A percentile compares a stretch with the other conserved stretches of the same genome.
Conservation (phyloP, 1,140 invertebrate genomes). For the Scaptomyza hsui region DNA sequence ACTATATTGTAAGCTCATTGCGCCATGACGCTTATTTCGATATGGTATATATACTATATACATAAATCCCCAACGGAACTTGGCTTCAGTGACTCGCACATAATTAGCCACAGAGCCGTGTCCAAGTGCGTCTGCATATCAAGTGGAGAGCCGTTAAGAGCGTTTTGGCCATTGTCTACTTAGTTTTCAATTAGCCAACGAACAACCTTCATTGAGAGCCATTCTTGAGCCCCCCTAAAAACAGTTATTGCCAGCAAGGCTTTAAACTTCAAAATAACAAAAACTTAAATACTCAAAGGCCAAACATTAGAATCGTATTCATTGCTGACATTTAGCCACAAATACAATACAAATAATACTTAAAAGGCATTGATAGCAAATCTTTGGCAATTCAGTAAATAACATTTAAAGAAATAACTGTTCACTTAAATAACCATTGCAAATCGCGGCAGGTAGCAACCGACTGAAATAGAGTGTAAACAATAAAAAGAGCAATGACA, state of each 20-base stretch:
- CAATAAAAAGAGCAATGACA: constrained; percentile 16
- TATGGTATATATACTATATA: constrained; percentile 32
- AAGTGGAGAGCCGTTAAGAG: constrained; percentile 18
- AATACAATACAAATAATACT: constrained; percentile 23
- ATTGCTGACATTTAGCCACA: constrained; percentile 49
- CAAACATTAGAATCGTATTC: constrained; percentile 34
- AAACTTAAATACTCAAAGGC: constrained; percentile 15
- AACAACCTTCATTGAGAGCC: constrained; percentile 30
- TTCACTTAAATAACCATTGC: constrained; percentile 25
- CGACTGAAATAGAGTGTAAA: constrained; percentile 15
- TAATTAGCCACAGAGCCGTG: constrained; percentile 47
- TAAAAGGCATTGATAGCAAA: constrained; percentile 41
- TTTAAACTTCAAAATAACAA: constrained; percentile 20
- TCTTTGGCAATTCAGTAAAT: constrained; percentile 42
- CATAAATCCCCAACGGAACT: constrained; percentile 46
- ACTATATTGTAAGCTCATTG: constrained; percentile 41
- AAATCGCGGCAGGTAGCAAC: constrained; percentile 43
- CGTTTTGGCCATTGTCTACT: constrained; percentile 16
- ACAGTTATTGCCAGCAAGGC: constrained; percentile 11
- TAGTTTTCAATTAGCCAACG: constrained; percentile 42
- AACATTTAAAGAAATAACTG: constrained; percentile 54
- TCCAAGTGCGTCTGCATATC: constrained; percentile 15
- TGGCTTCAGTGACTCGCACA: constrained; percentile 53
- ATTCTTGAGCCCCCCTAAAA: constrained; percentile 25
- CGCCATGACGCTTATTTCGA: constrained; percentile 51